Percentiles rank a stretch among this genome's conserved stretches.
These are phyloP conservation scores for Bovichtus diacanthus DNA, from an alignment of 2,797 vertebrate genomes.

Conservation along the genomic window DNA sequence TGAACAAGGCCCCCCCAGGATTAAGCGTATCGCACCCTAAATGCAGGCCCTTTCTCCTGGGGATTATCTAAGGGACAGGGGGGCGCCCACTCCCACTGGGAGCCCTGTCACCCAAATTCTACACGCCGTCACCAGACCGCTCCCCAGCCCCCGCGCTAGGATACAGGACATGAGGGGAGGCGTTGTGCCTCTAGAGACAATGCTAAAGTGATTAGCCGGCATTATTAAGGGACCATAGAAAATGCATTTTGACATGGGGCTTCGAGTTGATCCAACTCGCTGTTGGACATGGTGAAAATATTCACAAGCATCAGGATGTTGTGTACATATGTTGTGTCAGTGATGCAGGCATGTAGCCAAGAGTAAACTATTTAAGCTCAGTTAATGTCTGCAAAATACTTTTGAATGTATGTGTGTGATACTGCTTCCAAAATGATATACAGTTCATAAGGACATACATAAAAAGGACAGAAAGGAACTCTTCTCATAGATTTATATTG, in stretches of 20 bases:
- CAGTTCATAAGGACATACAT: neutral
- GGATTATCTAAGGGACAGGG: conserved; percentile 80
- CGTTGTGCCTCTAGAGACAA: conserved; percentile 72
- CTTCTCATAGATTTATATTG: neutral
- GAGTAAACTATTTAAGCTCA: neutral
- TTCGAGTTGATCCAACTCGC: conserved; percentile 55
- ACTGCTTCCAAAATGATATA: neutral
- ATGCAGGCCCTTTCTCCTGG: conserved; percentile 80
- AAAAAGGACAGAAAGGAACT: neutral
- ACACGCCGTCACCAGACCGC: conserved; percentile 69
- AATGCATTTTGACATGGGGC: conserved; percentile 72
- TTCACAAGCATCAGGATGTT: conserved; percentile 50
- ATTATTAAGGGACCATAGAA: conserved; percentile 72
- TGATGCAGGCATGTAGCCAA: neutral
- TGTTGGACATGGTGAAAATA: conserved; percentile 56
- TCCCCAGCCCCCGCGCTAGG: conserved; percentile 49
- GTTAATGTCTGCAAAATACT: conserved; percentile 18
- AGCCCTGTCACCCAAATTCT: conserved; percentile 85
- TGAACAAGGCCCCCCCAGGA: conserved; percentile 73
- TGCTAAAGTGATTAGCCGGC: conserved; percentile 75
- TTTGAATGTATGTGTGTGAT: conserved; percentile 14
- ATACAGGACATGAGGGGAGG: conserved; percentile 60
- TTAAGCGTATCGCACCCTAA: conserved; percentile 84
- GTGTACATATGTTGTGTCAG: conserved; percentile 24
- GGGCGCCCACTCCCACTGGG: conserved; percentile 67